Evolutionary conservation across 2,113 vertebrate genomes (phyloP).

Genomic region (Lichenostomus cassidix): DNA sequence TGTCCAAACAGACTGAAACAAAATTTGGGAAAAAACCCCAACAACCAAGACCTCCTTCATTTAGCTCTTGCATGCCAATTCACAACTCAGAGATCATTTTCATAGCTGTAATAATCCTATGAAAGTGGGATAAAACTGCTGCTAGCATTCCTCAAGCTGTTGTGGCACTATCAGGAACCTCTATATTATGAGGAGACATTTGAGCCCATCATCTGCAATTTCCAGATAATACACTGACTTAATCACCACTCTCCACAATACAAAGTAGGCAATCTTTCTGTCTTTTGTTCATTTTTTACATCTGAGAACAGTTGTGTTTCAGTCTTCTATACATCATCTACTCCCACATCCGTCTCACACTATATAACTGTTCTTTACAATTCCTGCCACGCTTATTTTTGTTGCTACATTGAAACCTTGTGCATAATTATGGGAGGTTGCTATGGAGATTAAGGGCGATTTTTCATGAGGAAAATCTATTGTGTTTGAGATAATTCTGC

Average conservation of each 20-base stretch:
- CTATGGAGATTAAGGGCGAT: slow-evolving; percentile 74
- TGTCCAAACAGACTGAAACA: not conserved
- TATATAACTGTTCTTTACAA: slow-evolving; percentile 21
- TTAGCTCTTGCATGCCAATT: not conserved
- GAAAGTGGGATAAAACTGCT: slow-evolving; percentile 12
- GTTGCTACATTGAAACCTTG: slow-evolving; percentile 55
- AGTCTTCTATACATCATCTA: slow-evolving; percentile 35
- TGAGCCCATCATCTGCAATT: not conserved
- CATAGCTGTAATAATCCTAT: not conserved
- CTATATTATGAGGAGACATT: slow-evolving; percentile 3
- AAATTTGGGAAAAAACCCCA: not conserved
- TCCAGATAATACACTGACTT: slow-evolving; percentile 24
- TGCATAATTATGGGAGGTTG: slow-evolving; percentile 74
- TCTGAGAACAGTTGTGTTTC: slow-evolving; percentile 24
- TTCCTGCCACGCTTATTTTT: slow-evolving; percentile 56
- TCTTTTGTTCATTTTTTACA: slow-evolving; percentile 41
- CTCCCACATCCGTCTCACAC: slow-evolving; percentile 50
- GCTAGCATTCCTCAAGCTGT: not conserved
- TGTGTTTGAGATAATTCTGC: slow-evolving; percentile 66
- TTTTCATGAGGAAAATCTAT: slow-evolving; percentile 75
- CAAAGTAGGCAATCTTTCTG: slow-evolving; percentile 22
- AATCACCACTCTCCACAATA: slow-evolving; percentile 25
- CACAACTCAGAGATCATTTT: not conserved
- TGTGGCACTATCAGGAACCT: not conserved
- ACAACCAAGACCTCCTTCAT: not conserved